phyloP scores from a whole-genome alignment of 2,113 vertebrate genomes.

The Catagonus wagneri region DNA sequence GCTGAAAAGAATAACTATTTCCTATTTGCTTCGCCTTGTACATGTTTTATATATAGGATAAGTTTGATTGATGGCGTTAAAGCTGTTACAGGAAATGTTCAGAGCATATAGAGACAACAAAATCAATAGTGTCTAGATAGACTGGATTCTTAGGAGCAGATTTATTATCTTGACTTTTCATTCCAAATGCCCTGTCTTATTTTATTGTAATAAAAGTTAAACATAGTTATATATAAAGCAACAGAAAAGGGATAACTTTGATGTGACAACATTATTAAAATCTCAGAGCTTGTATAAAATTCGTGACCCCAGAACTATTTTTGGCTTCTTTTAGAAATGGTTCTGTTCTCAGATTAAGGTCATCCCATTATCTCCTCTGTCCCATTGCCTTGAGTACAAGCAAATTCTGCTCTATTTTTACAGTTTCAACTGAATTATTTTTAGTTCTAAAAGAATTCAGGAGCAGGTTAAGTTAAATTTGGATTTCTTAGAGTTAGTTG shows the following conservation, averaged over 20 bases:
- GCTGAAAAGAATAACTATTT: conserved; percentile 35
- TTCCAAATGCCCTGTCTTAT: conserved; percentile 14
- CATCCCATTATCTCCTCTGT: background rate
- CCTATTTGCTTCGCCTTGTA: background rate
- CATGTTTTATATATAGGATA: conserved; percentile 59
- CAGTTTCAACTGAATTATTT: background rate
- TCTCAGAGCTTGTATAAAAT: background rate
- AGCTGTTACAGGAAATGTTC: conserved; percentile 68
- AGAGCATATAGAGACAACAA: conserved; percentile 33
- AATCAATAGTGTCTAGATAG: conserved; percentile 45
- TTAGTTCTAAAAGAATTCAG: background rate
- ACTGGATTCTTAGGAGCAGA: background rate
- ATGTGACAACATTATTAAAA: conserved; percentile 26
- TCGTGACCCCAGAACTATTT: background rate
- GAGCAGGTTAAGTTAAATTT: conserved; percentile 3
- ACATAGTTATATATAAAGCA: conserved; percentile 32
- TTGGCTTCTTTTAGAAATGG: background rate
- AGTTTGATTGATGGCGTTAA: conserved; percentile 46
- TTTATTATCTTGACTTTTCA: conserved; percentile 64
- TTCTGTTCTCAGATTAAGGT: background rate
- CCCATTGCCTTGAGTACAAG: background rate
- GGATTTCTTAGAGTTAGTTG: background rate
- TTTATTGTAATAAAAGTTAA: conserved; percentile 37
- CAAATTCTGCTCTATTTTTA: background rate
- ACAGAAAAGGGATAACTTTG: background rate